Evolutionary conservation across 2,797 vertebrate genomes (phyloP), one percentile per base, ranked within the genome.

Genomic region (Halcyon leucocephala): DNA sequence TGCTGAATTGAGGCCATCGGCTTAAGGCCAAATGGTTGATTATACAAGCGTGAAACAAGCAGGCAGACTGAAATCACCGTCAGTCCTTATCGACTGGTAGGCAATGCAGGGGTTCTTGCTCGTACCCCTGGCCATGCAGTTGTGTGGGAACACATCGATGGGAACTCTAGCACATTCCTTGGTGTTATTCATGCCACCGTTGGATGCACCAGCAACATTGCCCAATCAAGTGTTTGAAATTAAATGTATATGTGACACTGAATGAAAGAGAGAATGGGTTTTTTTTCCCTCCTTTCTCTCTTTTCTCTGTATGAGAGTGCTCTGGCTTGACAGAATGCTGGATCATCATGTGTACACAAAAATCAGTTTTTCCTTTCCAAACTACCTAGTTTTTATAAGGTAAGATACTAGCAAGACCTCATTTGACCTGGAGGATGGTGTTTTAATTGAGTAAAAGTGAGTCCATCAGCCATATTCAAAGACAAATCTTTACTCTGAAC

Each of bases 391-490:
- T 52, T 79, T 80, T 85, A 62, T 48, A 76, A 85, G 21, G 12
- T 71, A 49, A 57, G 61, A 72, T 86, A n/a, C 18, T 46, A 54
- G 80, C 39, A 62, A 66, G 57, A 44, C 20, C 57, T 95, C 44
- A 55, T 86, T 80, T 88, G 64, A 95, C 20, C 37, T 70, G n/a
- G n/a, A 87, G 69, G 35, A 67, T 58, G 42, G 24, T 66, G 18
- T 37, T 86, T 97, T 94, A 89, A 80, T 90, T 88, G 92, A 86
- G 37, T 70, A 90, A 95, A 96, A 92, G 60, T 87, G 22, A 88
- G n/a, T 49, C 31, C 69, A 66, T 62, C 57, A 71, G 35, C 33
- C 52, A 44, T 35, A 60, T 41, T 81, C 20, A 39, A 94, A 78
- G 82, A 61, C 37, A 91, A 81, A 46, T 60, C n/a, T 95, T 93